Evolutionary conservation across 2,797 vertebrate species (phyloP).

Genomic region (Platalea minor): DNA sequence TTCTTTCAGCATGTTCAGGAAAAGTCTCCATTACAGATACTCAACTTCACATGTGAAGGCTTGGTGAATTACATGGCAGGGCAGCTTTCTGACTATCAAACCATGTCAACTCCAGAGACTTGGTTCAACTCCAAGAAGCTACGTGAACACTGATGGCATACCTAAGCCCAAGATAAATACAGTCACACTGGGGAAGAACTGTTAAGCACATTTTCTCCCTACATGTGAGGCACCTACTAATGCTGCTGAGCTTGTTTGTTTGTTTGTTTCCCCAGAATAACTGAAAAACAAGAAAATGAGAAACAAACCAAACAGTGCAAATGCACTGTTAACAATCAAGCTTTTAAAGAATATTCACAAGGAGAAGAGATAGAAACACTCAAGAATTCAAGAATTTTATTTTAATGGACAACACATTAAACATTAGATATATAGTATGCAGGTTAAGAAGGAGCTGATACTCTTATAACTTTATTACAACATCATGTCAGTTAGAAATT

Average conservation of each 20-base stretch:
- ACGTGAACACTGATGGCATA: not conserved
- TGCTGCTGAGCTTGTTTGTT: not conserved
- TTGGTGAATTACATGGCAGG: not conserved
- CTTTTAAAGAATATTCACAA: not conserved
- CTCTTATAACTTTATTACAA: conserved; percentile 15
- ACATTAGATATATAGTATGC: not conserved
- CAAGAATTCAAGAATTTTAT: conserved; percentile 37
- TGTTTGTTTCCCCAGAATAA: not conserved
- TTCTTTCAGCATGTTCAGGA: not conserved
- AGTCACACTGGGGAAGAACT: not conserved
- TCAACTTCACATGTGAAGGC: not conserved
- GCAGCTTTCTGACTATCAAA: not conserved
- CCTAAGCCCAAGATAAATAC: not conserved
- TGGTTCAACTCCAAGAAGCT: not conserved
- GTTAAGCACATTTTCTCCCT: not conserved
- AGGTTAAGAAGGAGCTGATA: not conserved
- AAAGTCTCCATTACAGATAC: not conserved
- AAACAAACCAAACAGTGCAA: not conserved
- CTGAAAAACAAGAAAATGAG: conserved; percentile 1
- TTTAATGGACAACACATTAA: conserved; percentile 22
- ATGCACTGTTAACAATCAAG: not conserved
- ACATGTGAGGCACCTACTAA: not conserved
- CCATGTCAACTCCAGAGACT: not conserved
- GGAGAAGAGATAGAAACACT: conserved; percentile 46
- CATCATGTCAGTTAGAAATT: not conserved